Evolutionary conservation across 2,113 vertebrate species (phyloP).

Genomic region (Dicentrarchus labrax): DNA sequence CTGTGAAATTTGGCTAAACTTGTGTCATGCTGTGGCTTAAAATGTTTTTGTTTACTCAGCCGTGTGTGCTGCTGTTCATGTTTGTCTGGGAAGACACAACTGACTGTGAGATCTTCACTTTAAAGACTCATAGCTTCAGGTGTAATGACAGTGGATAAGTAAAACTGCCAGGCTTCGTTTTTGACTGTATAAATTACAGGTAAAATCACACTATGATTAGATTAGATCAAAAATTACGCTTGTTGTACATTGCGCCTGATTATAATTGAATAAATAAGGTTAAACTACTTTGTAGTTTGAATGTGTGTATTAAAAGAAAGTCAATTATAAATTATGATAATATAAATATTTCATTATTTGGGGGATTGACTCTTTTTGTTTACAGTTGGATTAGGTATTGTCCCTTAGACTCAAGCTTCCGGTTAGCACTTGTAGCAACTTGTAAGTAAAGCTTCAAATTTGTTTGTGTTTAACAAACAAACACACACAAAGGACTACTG

Average conservation of each 20-base stretch:
- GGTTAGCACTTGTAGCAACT: slow-evolving; percentile 10
- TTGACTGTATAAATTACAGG: background rate
- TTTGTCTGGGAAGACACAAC: slow-evolving; percentile 1
- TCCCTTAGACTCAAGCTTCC: background rate
- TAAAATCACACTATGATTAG: background rate
- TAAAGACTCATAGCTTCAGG: background rate
- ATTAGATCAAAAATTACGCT: too few species aligned
- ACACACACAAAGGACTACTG: background rate
- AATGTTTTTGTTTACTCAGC: slow-evolving; percentile 9
- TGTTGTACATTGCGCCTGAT: background rate
- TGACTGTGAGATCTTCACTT: background rate
- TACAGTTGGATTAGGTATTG: background rate
- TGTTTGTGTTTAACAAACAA: slow-evolving; percentile 7
- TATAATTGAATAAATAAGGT: background rate
- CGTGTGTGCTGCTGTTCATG: slow-evolving; percentile 1
- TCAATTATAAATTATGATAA: too few species aligned
- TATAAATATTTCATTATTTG: background rate
- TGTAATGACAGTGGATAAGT: background rate
- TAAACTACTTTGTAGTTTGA: background rate
- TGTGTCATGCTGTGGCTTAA: slow-evolving; percentile 18
- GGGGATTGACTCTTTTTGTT: background rate
- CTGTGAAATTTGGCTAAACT: background rate
- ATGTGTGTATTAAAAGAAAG: background rate
- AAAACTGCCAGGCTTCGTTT: too few species aligned
- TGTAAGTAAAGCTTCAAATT: slow-evolving; percentile 1